These are phyloP conservation scores for Chionoecetes opilio DNA, from an alignment of 1,140 invertebrate genomes.

Conservation along the genomic window DNA sequence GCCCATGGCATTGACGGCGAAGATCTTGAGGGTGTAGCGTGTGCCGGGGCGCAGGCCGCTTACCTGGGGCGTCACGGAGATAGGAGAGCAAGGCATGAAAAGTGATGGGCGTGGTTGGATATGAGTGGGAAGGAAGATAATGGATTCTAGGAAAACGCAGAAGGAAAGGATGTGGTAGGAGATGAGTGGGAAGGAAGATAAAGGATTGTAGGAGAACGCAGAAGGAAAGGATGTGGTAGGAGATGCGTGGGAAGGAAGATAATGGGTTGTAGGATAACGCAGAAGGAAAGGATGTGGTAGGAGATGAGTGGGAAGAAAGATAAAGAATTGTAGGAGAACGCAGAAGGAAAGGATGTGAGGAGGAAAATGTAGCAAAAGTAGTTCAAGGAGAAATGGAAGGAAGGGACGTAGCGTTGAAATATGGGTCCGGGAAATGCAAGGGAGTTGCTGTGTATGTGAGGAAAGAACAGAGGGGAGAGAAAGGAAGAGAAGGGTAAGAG, in stretches of 20 bases:
- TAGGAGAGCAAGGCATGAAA: slow-evolving; percentile 27
- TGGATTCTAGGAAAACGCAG: too few species aligned
- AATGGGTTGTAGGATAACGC: too few species aligned
- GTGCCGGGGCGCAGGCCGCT: slow-evolving; percentile 78
- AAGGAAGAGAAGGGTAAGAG: not conserved
- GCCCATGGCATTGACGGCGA: slow-evolving; percentile 81
- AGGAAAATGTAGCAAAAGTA: too few species aligned
- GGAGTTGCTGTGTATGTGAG: too few species aligned
- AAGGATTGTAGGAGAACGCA: not conserved
- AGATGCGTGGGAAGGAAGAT: too few species aligned
- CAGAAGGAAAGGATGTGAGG: too few species aligned
- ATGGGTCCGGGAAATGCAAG: too few species aligned
- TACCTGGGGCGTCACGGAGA: slow-evolving; percentile 73
- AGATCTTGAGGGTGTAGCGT: slow-evolving; percentile 78
- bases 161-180: not conserved
- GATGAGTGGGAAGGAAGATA: not conserved
- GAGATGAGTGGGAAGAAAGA: not conserved
- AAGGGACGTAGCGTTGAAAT: too few species aligned
- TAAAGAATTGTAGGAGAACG: too few species aligned
- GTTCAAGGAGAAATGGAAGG: too few species aligned
- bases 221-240: too few species aligned
- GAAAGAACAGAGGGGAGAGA: not conserved
- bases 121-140: not conserved
- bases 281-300: too few species aligned
- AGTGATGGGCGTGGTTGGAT: not conserved